Base-by-base conservation (phyloP, 2,113 vertebrate genomes). In the Hypocryptadius cinnamomeus region DNA sequence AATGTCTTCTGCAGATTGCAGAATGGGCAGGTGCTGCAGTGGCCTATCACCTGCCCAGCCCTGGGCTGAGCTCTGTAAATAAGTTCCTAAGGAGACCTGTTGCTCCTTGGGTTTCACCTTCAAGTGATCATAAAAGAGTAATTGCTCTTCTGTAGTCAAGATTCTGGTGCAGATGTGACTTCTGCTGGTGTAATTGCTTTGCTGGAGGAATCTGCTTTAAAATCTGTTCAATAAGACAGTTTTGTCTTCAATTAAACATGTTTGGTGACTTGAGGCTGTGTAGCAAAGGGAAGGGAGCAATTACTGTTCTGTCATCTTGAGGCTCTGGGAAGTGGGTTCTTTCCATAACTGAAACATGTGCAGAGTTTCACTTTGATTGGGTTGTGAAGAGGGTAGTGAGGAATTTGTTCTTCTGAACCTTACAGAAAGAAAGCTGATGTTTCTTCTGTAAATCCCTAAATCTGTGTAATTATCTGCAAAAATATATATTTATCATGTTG, bases 361-460 rank as follows among this genome's bases (percentile, higher is more conserved):
- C 51, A 33, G 16, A 78, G 93, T 96, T 96, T 96, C 85, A 40
- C 64, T 96, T 81, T 95, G 90, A 96, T 90, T 96, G 74, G 35
- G 13, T 56, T 48, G 69, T 91, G 71, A 89, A 85, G 63, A 76
- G 64, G 44, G 24, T 54, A 37, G 61, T 91, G 74, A 92, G 87
- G 59, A 77, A 69, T 31, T 47, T 70, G 33, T 61, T 84, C 51
- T 76, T 89, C 74, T 68, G 56, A 73, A 37, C 69, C 28, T 3
- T 15, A 19, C 20, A 47, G 12, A 48, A 59, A 70, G 5, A 13
- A 66, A 37, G 18, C 59, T 69, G 3, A 35, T 92, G 48, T 85
- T 74, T 88, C 15, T 94, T 83, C 48, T 45, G 40, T 56, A 48
- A 87, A 65, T 78, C 60, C 47, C 56, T 82, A 51, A 63, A 57